Evolutionary conservation across 1,140 invertebrate species (phyloP).

Genomic region (Rhopalosiphum padi): DNA sequence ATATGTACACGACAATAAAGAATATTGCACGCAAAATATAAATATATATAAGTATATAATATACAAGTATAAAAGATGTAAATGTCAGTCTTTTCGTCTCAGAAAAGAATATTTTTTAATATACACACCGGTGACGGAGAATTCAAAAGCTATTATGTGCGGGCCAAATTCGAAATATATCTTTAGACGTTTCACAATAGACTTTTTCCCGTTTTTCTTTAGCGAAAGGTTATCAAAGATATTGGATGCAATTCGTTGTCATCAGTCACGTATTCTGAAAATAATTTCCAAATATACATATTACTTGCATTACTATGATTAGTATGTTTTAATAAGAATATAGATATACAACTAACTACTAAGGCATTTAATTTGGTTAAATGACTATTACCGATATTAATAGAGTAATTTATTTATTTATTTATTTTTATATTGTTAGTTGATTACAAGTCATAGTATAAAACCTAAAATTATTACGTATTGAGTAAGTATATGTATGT

Average conservation of each 20-base stretch:
- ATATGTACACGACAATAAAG: constrained; percentile 10
- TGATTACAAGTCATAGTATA: too few species aligned
- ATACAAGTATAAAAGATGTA: constrained; percentile 11
- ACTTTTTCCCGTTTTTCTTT: constrained; percentile 44
- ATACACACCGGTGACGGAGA: constrained; percentile 24
- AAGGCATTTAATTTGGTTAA: neutral
- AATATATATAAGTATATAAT: neutral
- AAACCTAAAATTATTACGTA: too few species aligned
- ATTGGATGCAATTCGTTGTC: constrained; percentile 21
- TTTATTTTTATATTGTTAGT: too few species aligned
- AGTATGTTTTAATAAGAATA: neutral
- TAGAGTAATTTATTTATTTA: too few species aligned
- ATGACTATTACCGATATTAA: too few species aligned
- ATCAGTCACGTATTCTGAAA: neutral
- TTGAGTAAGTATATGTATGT: too few species aligned
- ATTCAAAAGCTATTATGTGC: constrained; percentile 49
- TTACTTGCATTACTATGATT: constrained; percentile 45
- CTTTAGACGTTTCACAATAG: constrained; percentile 47
- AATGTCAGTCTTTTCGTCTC: constrained; percentile 31
- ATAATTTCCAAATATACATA: neutral
- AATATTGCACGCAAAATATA: neutral
- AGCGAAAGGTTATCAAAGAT: constrained; percentile 51
- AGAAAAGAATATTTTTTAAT: constrained; percentile 54
- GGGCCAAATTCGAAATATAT: constrained; percentile 48
- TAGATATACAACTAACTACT: neutral